Evolutionary conservation across 1,140 invertebrate species (phyloP), one percentile per base, ranked within the genome.

Genomic region (Polypedilum pembai): DNA sequence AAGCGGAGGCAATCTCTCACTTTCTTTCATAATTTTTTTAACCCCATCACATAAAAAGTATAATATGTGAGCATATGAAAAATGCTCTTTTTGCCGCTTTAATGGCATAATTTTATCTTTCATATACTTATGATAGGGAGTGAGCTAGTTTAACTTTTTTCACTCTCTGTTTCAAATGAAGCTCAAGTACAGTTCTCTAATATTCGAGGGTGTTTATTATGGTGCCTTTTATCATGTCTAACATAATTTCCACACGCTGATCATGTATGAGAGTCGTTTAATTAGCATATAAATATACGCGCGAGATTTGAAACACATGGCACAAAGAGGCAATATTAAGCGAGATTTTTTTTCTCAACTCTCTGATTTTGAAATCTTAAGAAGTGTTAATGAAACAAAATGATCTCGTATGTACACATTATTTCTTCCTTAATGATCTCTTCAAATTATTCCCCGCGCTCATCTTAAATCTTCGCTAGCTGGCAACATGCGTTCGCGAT

Each of bases 231-330:
- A 56, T 56, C 45, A 56, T 56, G 45, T 56, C 45, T 56, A 56
- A 56, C 45, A 56, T 56, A 56, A 56, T 56, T 56, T 56, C 45
- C 45, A 56, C 45, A 56, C 45, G 45, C 45, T 56, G 45, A 56
- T 56, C 45, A 56, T 56, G 45, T 56, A 56, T 56, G 45, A 56
- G 12, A 56, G 45, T 69, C 65, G 20, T 69, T 69, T 69, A 69
- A 69, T 69, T 69, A 69, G 65, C 65, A 69, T 69, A 69, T 69
- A 69, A 69, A 69, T 69, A 69, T 69, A 69, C 65, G 65, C 17
- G 20, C 65, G 65, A 69, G 65, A 69, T 69, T 69, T 69, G 20
- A 69, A 18, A 69, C 65, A 69, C 65, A 69, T 69, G 65, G 65
- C 65, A 69, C 45, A n/a, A 56, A 56, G 45, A 56, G 45, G 45